Evolutionary conservation across 2,113 vertebrate species (phyloP), one percentile per base, ranked within the genome.

Genomic region (Mungos mungo): DNA sequence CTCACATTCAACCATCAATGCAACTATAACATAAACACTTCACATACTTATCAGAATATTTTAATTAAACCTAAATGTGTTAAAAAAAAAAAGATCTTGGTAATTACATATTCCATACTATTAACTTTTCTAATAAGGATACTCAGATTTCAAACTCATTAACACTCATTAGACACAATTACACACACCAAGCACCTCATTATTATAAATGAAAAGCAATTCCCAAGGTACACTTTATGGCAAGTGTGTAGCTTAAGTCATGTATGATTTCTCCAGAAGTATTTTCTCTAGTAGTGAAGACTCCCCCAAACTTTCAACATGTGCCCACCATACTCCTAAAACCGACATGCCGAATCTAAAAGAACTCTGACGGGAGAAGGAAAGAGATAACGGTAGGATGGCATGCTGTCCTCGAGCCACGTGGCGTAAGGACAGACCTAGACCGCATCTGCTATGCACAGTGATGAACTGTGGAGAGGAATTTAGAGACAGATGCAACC

Each of bases 71-170:
- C 12, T 31, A 87, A 96, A 85, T 69, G 33, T 92, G 47, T 71
- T 41, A 41, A 21, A 52, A 66, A 57, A 88, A 45, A 86, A 60
- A 79, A 65, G 21, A 41, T 54, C 74, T 80, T 94, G 47, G 29
- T 96, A 95, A 95, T 90, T 96, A 97, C 47, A 87, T 45, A 97
- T 91, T 90, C 31, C 41, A 96, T 84, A 96, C n/a, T 71, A 91
- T 57, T 93, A 96, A 66, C 41, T 93, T 98, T 94, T 96, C 93
- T 91, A 95, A 91, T 72, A 97, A 89, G 35, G 41, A 93, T 80
- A 95, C 88, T 97, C 94, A 77, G 82, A 97, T 91, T 71, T 96
- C 86, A 93, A 97, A 90, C 47, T 96, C 86, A 97, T 96, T 96
- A 98, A 85, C 0, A 5, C 82, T 97, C 90, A 96, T 90, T 93